Base-by-base conservation (phyloP, 1,140 invertebrate genomes). In the Drosophila kikkawai region DNA sequence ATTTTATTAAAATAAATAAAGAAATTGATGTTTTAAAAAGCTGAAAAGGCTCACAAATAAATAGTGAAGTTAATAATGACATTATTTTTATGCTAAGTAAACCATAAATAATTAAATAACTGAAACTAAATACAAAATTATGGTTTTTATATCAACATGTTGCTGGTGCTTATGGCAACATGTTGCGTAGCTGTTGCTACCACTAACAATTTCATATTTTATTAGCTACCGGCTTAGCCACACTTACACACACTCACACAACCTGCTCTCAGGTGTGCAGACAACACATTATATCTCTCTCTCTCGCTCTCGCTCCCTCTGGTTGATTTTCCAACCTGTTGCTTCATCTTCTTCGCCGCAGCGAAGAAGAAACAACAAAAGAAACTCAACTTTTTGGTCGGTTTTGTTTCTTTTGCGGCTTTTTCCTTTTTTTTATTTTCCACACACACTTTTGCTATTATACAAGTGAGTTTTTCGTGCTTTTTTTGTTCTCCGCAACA, bases 261-360 rank as follows among this genome's bases (percentile, higher is more conserved):
- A 50, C 44, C n/a, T 69, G 60, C 29, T 12, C 26, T 17, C 36
- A 69, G 66, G 48, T 61, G 55, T 61, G 42, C 44, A 58, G 51
- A 66, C 17, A 37, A 41, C 37, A 15, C 53, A n/a, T 3, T 3
- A 37, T 55, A 56, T 29, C 70, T 61, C 36, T 74, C 44, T 22
- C 22, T 22, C 22, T 22, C 22, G 1, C 22, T 22, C 22, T 39
- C 22, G 9, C 66, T 73, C 48, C 41, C 56, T 59, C 64, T 44
- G 41, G 32, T 45, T 42, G 36, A 37, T 60, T 75, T 60, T 67
- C 64, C 47, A 48, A 60, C 56, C 67, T 88, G 84, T 88, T 90
- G 84, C 84, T 80, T 80, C 77, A 90, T 75, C 73, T 71, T 71
- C 44, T 39, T 60, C 32, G 53, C 39, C 44, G 29, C 37, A 71